phyloP scores from a whole-genome alignment of 2,113 vertebrate species.

The Oreochromis spilurus region DNA sequence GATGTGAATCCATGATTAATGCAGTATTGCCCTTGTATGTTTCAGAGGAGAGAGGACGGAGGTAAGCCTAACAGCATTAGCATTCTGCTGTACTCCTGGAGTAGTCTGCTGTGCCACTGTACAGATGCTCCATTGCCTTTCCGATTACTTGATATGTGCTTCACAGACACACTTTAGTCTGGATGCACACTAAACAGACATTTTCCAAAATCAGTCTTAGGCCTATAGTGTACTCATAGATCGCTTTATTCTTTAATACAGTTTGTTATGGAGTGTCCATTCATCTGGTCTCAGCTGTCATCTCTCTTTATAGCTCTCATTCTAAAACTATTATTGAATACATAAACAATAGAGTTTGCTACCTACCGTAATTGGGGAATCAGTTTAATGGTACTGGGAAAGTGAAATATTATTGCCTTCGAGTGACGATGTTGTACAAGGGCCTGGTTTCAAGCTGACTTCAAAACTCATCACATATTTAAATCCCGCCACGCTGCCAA shows the following conservation, averaged over 20 bases:
- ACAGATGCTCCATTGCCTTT: slow-evolving; percentile 54
- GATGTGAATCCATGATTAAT: slow-evolving; percentile 69
- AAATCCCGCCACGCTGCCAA: slow-evolving; percentile 5
- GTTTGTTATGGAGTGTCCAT: neutral
- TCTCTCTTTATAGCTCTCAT: neutral
- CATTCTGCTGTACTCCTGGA: slow-evolving; percentile 65
- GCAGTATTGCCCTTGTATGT: slow-evolving; percentile 74
- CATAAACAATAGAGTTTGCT: neutral
- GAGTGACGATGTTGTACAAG: neutral
- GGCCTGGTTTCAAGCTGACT: neutral
- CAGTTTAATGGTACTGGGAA: neutral
- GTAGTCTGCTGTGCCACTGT: slow-evolving; percentile 48
- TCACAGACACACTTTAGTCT: slow-evolving; percentile 28
- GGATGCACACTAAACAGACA: slow-evolving; percentile 35
- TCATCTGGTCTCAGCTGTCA: neutral
- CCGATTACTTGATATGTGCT: slow-evolving; percentile 44
- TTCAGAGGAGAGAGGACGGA: slow-evolving; percentile 56
- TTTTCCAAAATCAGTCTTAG: neutral
- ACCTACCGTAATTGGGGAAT: neutral
- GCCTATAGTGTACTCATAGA: neutral
- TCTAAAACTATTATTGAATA: neutral
- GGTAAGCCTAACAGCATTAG: slow-evolving; percentile 66
- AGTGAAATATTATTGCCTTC: neutral
- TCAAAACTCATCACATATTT: slow-evolving; percentile 31
- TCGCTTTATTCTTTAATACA: neutral